Evolutionary conservation across 2,888 invertebrate genomes (phyloP).

Genomic region (Drosophila fulvimacula): DNA sequence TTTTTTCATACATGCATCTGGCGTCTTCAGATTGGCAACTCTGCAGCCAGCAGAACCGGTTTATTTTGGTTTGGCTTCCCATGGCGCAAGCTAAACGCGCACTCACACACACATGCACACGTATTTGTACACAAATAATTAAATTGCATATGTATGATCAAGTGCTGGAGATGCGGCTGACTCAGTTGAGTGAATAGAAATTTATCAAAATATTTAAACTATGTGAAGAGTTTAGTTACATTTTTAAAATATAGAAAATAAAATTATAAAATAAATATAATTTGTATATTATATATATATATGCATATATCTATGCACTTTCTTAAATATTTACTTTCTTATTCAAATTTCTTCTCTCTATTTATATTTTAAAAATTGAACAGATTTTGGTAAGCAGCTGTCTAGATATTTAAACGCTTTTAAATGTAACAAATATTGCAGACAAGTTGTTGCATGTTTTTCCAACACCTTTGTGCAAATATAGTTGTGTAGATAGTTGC

Average conservation of each 20-base stretch:
- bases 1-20: no score
- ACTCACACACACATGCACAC: background rate
- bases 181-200: background rate
- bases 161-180: background rate
- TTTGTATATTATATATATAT: no score
- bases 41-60: slow-evolving; percentile 7
- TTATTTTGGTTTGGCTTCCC: background rate
- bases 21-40: no score
- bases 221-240: background rate
- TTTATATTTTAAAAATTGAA: background rate
- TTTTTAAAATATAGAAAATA: background rate
- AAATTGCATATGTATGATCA: background rate
- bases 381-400: background rate
- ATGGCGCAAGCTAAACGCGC: background rate
- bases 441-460: slow-evolving; percentile 28
- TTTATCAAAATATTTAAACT: background rate
- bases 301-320: no score
- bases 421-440: slow-evolving; percentile 18
- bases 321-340: no score
- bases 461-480: slow-evolving; percentile 37
- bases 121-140: background rate
- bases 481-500: background rate
- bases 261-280: no score
- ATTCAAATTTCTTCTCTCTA: no score
- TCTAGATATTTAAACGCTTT: slow-evolving; percentile 8